Base-by-base conservation (phyloP, 53 echinoderm and acorn worm genomes). In the Arbacia lixula region DNA sequence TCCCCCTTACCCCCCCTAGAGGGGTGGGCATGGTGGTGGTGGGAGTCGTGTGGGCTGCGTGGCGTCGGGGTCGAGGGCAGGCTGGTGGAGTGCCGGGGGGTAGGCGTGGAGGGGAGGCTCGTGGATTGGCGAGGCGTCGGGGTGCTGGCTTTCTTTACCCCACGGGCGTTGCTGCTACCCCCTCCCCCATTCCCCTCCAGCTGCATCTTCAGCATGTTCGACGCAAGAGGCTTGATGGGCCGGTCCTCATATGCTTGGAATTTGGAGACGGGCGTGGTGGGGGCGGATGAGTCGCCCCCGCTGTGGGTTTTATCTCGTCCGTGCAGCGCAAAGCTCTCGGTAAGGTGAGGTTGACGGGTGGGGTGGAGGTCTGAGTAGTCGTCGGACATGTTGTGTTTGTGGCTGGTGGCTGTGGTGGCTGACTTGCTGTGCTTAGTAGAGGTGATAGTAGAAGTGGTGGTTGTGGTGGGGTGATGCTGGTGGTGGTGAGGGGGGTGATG, bases 231-330 rank as follows among this genome's bases (percentile, higher is more conserved):
- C 31, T 95, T 95, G 17, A 92, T 49, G 0, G 95, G 95, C 22
- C 95, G 60, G 52, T 87, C 90, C 43, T 95, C 95, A 52, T 95
- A 92, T 26, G 71, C 87, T 20, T 95, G 92, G 63, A 92, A 95
- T 51, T 92, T 92, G 9, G 63, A 86, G 33, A 73, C 72, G 12
- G 71, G 66, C 71, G 29, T 57, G 10, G n/a, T 24, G 36, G 28
- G 51, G n/a, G 56, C 34, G 16, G 60, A 42, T 69, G 43, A 58
- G 51, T 57, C 81, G 17, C 33, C 85, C 46, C 79, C 64, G 21
- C 17, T 64, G 43, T 53, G 66, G 12, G 49, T 74, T 51, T 33
- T 91, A 66, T 76, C 87, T 19, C 63, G 73, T n/a, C 50, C 65
- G 34, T 75, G 89, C 46, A 75, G 33, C 2, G 82, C 62, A 38